Evolutionary conservation across 1,140 invertebrate genomes (phyloP).

Genomic region (Colletes gigas): DNA sequence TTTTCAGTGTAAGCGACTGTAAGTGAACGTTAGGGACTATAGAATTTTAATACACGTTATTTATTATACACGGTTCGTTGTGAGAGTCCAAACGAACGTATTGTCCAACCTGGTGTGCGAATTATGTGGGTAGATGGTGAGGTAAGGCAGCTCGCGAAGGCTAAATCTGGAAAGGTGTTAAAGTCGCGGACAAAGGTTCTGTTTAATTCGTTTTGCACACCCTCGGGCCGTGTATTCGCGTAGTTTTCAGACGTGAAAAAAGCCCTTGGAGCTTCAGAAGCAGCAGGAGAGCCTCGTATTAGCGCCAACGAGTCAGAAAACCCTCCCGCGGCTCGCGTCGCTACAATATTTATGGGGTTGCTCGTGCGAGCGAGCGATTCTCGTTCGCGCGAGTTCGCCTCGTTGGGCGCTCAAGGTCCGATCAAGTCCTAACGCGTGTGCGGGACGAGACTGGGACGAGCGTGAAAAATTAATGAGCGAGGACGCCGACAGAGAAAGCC

Average conservation of each 20-base stretch:
- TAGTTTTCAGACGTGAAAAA: conserved; percentile 62
- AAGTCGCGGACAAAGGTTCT: conserved; percentile 40
- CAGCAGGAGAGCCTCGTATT: conserved; percentile 55
- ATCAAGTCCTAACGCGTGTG: conserved; percentile 64
- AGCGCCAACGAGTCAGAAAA: conserved; percentile 68
- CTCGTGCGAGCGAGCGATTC: conserved; percentile 67
- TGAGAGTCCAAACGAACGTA: background rate
- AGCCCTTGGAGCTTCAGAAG: conserved; percentile 50
- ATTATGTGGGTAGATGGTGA: background rate
- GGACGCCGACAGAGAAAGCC: conserved; percentile 34
- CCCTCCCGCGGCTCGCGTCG: conserved; percentile 66
- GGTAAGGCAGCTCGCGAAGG: background rate
- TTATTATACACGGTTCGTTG: background rate
- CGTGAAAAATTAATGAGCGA: conserved; percentile 68
- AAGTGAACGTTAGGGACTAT: too few relatives aligned
- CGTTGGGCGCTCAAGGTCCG: conserved; percentile 66
- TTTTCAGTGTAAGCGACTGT: too few relatives aligned
- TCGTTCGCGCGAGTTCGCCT: conserved; percentile 67
- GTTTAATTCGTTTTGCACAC: conserved; percentile 36
- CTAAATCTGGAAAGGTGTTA: conserved; percentile 33
- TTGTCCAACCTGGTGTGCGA: background rate
- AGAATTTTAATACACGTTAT: too few relatives aligned
- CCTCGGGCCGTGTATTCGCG: conserved; percentile 31
- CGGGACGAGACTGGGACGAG: conserved; percentile 60
- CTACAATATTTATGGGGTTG: conserved; percentile 71